Conservation (phyloP, 1,140 invertebrate genomes). For the Chrysopa pallens region DNA sequence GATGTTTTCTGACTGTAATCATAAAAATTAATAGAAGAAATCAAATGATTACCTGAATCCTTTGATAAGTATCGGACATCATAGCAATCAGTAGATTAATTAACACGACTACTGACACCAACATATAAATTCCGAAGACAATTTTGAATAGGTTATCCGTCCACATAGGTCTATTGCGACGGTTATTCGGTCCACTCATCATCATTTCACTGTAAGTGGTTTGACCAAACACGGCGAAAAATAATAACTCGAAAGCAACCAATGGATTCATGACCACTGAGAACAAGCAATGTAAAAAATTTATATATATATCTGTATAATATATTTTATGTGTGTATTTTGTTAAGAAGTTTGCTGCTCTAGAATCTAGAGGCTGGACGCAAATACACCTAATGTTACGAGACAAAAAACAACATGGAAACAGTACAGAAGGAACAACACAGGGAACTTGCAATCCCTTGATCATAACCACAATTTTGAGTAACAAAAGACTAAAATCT, state of each 20-base stretch:
- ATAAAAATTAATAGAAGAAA: slow-evolving; percentile 26
- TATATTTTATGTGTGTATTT: too few relatives aligned
- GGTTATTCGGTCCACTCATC: slow-evolving; percentile 29
- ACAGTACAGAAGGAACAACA: too few relatives aligned
- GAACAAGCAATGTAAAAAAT: slow-evolving; percentile 19
- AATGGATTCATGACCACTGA: slow-evolving; percentile 70
- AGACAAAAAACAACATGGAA: too few relatives aligned
- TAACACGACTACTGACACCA: slow-evolving; percentile 92
- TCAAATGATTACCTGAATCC: slow-evolving; percentile 64
- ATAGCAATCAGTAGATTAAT: slow-evolving; percentile 99
- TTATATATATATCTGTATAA: too few relatives aligned
- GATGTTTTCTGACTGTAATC: slow-evolving; percentile 73
- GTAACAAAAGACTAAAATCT: too few relatives aligned
- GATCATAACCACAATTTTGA: too few relatives aligned
- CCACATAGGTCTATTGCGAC: slow-evolving; percentile 39
- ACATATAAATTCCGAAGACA: slow-evolving; percentile 91
- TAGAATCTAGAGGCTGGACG: too few relatives aligned
- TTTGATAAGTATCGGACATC: slow-evolving; percentile 99
- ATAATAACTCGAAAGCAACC: slow-evolving; percentile 88
- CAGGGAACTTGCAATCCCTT: too few relatives aligned
- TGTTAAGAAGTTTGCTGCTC: too few relatives aligned
- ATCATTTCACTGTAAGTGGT: slow-evolving; percentile 74
- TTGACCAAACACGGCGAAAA: slow-evolving; percentile 95
- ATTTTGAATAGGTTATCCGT: slow-evolving; percentile 65
- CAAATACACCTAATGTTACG: too few relatives aligned